A percentile compares a stretch with the other conserved stretches of the same genome.
Evolutionary conservation across 2,113 vertebrate species (phyloP).

Genomic region (Eulemur macaco): DNA sequence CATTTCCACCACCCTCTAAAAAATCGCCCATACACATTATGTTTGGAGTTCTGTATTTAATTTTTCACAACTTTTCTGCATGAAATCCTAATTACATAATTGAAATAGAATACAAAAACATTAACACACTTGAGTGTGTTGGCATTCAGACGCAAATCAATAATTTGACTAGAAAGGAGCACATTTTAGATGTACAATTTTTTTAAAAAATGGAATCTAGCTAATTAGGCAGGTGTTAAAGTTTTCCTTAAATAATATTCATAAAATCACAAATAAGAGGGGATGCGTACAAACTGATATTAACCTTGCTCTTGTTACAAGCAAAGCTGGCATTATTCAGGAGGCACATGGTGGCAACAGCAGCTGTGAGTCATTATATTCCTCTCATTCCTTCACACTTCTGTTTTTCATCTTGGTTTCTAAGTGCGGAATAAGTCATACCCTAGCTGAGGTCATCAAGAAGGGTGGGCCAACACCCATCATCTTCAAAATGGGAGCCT

Average conservation of each 20-base stretch:
- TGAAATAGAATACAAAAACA: background rate
- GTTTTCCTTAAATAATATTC: background rate
- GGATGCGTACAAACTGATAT: background rate
- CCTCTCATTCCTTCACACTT: slow-evolving; percentile 75
- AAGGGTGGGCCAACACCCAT: slow-evolving; percentile 30
- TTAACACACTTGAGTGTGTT: background rate
- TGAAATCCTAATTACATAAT: background rate
- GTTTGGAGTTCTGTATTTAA: background rate
- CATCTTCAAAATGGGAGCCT: slow-evolving; percentile 40
- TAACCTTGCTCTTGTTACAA: background rate
- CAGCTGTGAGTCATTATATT: slow-evolving; percentile 78
- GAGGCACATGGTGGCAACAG: slow-evolving; percentile 59
- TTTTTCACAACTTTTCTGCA: background rate
- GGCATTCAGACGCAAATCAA: background rate
- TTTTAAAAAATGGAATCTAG: background rate
- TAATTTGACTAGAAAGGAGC: background rate
- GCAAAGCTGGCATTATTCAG: background rate
- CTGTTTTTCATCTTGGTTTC: slow-evolving; percentile 72
- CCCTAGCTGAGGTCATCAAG: slow-evolving; percentile 65
- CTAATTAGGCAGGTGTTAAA: background rate
- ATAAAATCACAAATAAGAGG: background rate
- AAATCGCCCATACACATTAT: background rate
- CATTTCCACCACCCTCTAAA: background rate
- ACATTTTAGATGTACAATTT: background rate
- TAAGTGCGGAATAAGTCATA: slow-evolving; percentile 75